Conservation (phyloP, 2,797 vertebrate genomes). For the Chrosomus eos region DNA sequence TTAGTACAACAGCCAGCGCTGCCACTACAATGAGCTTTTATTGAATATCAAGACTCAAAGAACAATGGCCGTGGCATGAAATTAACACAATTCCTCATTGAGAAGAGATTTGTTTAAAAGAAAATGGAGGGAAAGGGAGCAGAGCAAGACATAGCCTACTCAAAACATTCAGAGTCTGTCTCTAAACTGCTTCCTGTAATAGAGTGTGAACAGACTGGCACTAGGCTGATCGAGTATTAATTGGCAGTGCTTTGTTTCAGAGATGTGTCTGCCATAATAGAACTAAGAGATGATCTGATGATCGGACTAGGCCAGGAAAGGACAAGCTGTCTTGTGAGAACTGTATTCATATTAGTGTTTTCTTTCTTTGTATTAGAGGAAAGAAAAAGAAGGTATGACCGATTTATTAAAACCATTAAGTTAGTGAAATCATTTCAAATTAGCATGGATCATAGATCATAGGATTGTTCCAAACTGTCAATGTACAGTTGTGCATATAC, state of each 20-base stretch:
- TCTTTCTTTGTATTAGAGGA: constrained; percentile 16
- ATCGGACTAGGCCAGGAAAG: constrained; percentile 56
- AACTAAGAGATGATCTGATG: constrained; percentile 62
- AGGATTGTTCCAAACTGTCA: constrained; percentile 4
- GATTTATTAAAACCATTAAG: not conserved
- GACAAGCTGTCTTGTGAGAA: constrained; percentile 49
- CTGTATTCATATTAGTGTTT: not conserved
- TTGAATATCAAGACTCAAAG: constrained; percentile 57
- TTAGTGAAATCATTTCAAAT: constrained; percentile 17
- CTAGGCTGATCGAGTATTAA: constrained; percentile 60
- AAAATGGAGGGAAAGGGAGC: constrained; percentile 61
- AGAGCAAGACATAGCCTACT: constrained; percentile 51
- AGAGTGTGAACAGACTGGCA: constrained; percentile 56
- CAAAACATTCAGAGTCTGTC: constrained; percentile 56
- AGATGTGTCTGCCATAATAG: constrained; percentile 60
- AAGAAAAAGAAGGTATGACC: constrained; percentile 18
- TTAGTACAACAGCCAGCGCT: constrained; percentile 54
- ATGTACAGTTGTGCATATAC: not conserved
- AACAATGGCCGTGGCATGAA: constrained; percentile 61
- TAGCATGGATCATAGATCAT: constrained; percentile 9
- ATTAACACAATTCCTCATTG: constrained; percentile 58
- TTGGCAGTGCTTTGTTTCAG: constrained; percentile 61
- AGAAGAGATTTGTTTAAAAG: constrained; percentile 64
- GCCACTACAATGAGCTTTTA: constrained; percentile 58
- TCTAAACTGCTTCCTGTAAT: constrained; percentile 60